phyloP scores from a whole-genome alignment of 2,113 vertebrate genomes.

The Pelvicachromis taeniatus region DNA sequence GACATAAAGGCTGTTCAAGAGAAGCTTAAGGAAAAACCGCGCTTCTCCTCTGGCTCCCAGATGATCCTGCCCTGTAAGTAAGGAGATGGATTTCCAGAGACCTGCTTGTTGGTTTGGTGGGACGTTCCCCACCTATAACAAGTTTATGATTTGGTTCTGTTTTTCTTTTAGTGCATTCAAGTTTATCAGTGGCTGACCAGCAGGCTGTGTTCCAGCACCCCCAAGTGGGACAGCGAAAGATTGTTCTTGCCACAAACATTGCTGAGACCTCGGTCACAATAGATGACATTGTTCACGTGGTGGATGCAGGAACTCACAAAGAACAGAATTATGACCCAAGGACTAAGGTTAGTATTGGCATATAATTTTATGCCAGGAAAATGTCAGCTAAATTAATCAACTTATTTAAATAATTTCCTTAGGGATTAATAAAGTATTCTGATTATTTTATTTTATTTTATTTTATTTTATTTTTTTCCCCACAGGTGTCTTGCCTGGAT shows the following conservation, averaged over 20 bases:
- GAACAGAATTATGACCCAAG: slow-evolving; percentile 90
- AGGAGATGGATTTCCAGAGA: not conserved
- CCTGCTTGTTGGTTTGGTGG: not conserved
- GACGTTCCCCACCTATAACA: not conserved
- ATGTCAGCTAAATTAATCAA: not conserved
- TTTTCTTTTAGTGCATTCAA: slow-evolving; percentile 86
- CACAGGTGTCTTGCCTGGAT: slow-evolving; percentile 91
- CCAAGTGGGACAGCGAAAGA: slow-evolving; percentile 80
- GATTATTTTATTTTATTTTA: not conserved
- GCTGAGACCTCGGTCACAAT: slow-evolving; percentile 96
- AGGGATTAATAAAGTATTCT: too few relatives aligned
- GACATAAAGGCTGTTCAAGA: slow-evolving; percentile 90
- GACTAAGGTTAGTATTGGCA: slow-evolving; percentile 79
- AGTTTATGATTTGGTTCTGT: rapidly evolving
- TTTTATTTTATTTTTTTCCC: not conserved
- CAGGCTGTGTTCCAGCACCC: slow-evolving; percentile 90
- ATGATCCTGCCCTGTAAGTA: slow-evolving; percentile 88
- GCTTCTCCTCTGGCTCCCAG: slow-evolving; percentile 75
- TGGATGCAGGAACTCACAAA: slow-evolving; percentile 90
- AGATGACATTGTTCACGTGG: slow-evolving; percentile 94
- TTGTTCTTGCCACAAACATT: slow-evolving; percentile 92
- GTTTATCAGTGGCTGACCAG: slow-evolving; percentile 91
- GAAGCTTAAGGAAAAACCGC: slow-evolving; percentile 75
- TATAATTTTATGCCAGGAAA: not conserved
- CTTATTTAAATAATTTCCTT: not conserved